Base-by-base conservation (phyloP, 1,140 invertebrate species). In the Colletes gigas region DNA sequence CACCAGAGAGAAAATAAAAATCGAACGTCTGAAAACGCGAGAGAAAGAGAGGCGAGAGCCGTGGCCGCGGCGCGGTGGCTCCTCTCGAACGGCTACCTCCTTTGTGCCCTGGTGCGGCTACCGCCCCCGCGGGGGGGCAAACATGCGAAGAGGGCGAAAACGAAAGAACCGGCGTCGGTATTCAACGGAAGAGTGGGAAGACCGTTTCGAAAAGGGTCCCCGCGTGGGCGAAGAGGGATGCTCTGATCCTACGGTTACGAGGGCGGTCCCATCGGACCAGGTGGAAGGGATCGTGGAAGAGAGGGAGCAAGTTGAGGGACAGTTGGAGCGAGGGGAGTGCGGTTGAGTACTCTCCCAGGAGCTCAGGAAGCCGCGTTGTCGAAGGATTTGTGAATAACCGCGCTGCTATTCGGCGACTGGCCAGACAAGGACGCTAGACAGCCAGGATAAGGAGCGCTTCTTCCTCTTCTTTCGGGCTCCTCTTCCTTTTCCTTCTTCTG, bases 371-470 rank as follows among this genome's bases (percentile, higher is more conserved):
- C 89, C 82, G 88, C 86, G 86, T 88, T 88, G 86, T 84, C 90
- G 90, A 92, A 92, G 92, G 91, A 92, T 92, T 92, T 91, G 90
- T 92, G 92, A 93, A 92, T 91, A 91, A 92, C 90, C 89, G 88
- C 87, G 91, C 90, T 89, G 92, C 92, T 90, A 92, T 92, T 92
- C 91, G 92, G 89, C 85, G 88, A 89, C 85, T 81, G 59, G 83
- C 55, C 82, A 86, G 88, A 91, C 84, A 89, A 91, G 86, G 91
- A 90, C 87, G 82, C 79, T 69, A 75, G 21, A 68, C 55, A 55
- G 77, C 47, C 74, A 79, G 87, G 87, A 90, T 90, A 90, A 90
- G 89, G 90, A 91, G 87, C 85, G 88, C 89, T 90, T 90, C 91
- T 89, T 90, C 90, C 88, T 90, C 83, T 88, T 90, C 85, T 83